A percentile compares a stretch with the other conserved stretches of the same genome.
Conservation (phyloP, 2,888 invertebrate species). For the Peribatodes rhomboidaria region DNA sequence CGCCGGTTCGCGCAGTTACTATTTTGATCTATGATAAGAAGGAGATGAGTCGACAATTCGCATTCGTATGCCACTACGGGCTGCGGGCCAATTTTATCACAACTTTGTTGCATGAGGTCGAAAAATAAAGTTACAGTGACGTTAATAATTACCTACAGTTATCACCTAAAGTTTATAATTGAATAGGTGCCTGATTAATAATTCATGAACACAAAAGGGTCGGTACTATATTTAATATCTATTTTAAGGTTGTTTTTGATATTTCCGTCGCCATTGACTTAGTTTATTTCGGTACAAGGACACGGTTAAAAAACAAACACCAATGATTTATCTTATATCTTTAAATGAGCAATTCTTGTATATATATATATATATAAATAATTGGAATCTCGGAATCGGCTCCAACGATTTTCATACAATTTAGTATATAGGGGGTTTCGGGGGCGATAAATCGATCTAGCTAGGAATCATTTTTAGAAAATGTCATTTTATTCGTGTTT, state of each 20-base stretch:
- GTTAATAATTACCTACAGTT: neutral
- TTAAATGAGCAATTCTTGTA: no score
- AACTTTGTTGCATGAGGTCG: conserved; percentile 16
- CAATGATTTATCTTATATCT: no score
- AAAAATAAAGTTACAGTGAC: neutral
- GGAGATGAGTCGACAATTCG: neutral
- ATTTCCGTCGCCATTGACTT: neutral
- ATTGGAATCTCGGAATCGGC: no score
- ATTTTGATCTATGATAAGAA: neutral
- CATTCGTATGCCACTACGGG: neutral
- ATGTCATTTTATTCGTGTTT: no score
- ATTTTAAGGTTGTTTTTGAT: neutral
- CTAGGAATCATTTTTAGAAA: no score
- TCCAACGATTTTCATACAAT: no score
- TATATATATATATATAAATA: no score
- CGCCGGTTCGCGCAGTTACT: no score
- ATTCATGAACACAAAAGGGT: no score
- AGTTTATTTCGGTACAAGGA: conserved; percentile 1
- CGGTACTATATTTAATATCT: neutral
- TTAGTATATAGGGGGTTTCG: no score
- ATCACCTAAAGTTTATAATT: neutral
- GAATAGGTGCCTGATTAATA: no score
- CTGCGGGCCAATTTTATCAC: conserved; percentile 9
- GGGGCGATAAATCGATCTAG: no score
- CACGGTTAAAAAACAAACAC: neutral